Conservation (phyloP, 2,888 invertebrate species). For the Homarus gammarus region DNA sequence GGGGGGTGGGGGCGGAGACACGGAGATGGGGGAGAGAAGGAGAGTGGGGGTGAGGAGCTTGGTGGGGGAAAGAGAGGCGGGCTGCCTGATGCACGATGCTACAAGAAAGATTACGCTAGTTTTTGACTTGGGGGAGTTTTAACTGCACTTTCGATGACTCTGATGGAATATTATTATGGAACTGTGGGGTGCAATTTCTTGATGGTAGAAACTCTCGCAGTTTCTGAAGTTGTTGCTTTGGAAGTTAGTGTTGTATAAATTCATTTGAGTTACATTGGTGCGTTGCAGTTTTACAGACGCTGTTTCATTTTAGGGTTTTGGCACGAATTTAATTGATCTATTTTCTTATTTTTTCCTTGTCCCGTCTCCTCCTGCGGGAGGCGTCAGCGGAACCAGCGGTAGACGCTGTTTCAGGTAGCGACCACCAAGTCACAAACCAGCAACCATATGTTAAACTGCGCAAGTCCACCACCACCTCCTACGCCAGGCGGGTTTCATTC, state of each 20-base stretch:
- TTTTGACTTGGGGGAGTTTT: conserved; percentile 75
- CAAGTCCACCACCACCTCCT: conserved; percentile 59
- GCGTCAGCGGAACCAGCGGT: background rate
- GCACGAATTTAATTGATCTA: background rate
- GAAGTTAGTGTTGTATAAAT: conserved; percentile 64
- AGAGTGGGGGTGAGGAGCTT: conserved; percentile 21
- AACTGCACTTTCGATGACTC: conserved; percentile 76
- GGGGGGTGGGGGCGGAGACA: conserved; percentile 46
- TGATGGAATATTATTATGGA: conserved; percentile 76
- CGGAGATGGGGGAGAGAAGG: conserved; percentile 31
- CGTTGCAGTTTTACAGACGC: conserved; percentile 14
- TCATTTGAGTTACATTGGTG: conserved; percentile 27
- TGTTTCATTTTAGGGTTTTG: conserved; percentile 25
- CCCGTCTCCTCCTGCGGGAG: background rate
- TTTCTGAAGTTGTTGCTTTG: conserved; percentile 63
- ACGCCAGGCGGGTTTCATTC: conserved; percentile 68
- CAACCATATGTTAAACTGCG: conserved; percentile 71
- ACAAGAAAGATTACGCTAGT: conserved; percentile 73
- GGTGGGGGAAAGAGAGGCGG: conserved; percentile 17
- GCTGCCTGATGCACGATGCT: conserved; percentile 73
- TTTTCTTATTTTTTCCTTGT: conserved; percentile 29
- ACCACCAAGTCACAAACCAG: conserved; percentile 47
- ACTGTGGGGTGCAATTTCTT: conserved; percentile 74
- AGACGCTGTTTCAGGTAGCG: conserved; percentile 5
- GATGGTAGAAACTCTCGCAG: conserved; percentile 68